Percentiles rank a stretch among this genome's conserved stretches.
Evolutionary conservation across 2,113 vertebrate genomes (phyloP).

Genomic region (Tachysurus vachellii): DNA sequence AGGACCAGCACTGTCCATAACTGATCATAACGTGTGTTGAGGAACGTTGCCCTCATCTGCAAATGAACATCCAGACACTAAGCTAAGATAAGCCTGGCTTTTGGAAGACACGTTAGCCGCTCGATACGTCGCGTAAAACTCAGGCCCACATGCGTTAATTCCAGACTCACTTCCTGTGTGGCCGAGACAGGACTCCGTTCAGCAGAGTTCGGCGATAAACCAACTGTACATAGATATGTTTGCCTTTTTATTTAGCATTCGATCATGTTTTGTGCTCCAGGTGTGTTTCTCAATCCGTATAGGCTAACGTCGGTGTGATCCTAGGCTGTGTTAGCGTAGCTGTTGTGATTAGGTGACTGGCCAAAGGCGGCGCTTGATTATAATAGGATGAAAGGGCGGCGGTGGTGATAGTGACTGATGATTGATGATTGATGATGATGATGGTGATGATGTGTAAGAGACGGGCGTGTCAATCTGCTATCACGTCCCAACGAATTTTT

Average conservation of each 20-base stretch:
- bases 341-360: slow-evolving; percentile 67
- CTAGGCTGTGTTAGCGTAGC: slow-evolving; percentile 61
- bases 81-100: not conserved
- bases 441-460: slow-evolving; percentile 26
- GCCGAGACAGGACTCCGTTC: slow-evolving; percentile 32
- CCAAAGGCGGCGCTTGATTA: slow-evolving; percentile 46
- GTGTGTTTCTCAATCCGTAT: slow-evolving; percentile 56
- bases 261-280: slow-evolving; percentile 61
- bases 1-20: not conserved
- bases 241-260: slow-evolving; percentile 68
- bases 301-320: slow-evolving; percentile 58
- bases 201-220: slow-evolving; percentile 30
- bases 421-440: not conserved
- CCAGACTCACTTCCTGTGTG: slow-evolving; percentile 40
- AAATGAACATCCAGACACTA: not conserved
- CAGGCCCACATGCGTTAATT: slow-evolving; percentile 13
- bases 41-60: not conserved
- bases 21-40: not conserved
- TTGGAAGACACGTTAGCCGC: slow-evolving; percentile 5
- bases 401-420: slow-evolving; percentile 48
- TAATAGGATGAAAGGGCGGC: slow-evolving; percentile 50
- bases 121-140: slow-evolving; percentile 16
- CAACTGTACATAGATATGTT: slow-evolving; percentile 63
- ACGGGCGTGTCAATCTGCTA: slow-evolving; percentile 57
- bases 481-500: slow-evolving; percentile 42